Conservation (phyloP, 2,113 vertebrate genomes). For the Phasianus colchicus region DNA sequence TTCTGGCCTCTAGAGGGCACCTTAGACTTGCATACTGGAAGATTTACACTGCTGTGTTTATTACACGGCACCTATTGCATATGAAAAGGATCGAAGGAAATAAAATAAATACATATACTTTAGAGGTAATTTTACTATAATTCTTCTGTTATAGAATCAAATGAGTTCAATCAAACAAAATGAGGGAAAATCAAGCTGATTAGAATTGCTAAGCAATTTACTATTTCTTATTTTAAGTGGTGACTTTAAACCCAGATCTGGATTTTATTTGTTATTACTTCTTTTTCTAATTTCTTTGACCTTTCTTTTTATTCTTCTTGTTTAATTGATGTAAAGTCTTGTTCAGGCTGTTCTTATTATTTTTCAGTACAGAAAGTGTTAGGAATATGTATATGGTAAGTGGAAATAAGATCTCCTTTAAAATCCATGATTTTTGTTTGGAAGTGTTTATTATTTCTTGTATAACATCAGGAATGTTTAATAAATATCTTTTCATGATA, state of each 20-base stretch:
- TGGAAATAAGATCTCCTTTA: not conserved
- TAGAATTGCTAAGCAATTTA: not conserved
- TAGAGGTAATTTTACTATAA: not conserved
- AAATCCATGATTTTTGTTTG: not conserved
- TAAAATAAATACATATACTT: not conserved
- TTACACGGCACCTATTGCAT: not conserved
- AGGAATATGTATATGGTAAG: not conserved
- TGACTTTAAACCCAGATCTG: not conserved
- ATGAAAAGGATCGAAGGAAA: not conserved
- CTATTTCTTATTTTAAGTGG: not conserved
- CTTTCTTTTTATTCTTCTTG: not conserved
- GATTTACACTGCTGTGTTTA: not conserved
- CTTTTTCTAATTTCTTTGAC: not conserved
- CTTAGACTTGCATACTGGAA: not conserved
- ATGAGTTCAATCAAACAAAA: not conserved
- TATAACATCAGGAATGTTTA: not conserved
- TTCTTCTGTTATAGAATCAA: not conserved
- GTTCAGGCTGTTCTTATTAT: not conserved
- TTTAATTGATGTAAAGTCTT: not conserved
- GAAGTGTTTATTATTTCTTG: not conserved
- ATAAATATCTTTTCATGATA: not conserved
- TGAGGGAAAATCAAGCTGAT: not conserved
- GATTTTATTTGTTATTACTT: not conserved
- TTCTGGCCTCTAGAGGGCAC: conserved; percentile 61
- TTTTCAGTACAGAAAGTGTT: not conserved